Conservation (phyloP, 92 coral and sea anemone species). For the Scolanthus callimorphus region DNA sequence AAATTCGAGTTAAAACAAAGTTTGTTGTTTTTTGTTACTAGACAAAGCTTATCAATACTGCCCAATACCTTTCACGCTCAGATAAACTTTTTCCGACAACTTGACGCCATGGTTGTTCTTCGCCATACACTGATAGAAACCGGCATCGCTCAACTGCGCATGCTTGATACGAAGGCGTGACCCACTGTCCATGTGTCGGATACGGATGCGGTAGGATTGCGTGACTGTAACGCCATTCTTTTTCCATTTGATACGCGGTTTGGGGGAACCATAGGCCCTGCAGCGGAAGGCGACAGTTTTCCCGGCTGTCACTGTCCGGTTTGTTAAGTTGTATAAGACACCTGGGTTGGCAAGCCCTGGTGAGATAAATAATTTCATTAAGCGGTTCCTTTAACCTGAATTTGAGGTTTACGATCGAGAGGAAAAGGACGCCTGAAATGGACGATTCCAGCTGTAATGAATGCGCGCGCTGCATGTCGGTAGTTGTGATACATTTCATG, state of each 20-base stretch:
- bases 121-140: conserved; percentile 75
- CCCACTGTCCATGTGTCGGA: conserved; percentile 26
- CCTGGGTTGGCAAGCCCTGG: conserved; percentile 27
- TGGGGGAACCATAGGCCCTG: conserved; percentile 65
- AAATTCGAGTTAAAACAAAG: no score
- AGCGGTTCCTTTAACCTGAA: not conserved
- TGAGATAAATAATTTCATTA: no score
- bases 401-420: not conserved
- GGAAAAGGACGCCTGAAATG: not conserved
- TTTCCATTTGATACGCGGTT: conserved; percentile 81
- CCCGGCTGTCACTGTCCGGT: conserved; percentile 58
- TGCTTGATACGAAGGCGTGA: conserved; percentile 71
- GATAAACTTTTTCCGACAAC: conserved; percentile 49
- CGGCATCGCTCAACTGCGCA: conserved; percentile 49
- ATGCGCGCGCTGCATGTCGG: no score
- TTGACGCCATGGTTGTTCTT: conserved; percentile 48
- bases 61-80: conserved; percentile 55
- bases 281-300: conserved; percentile 62
- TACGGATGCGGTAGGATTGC: conserved; percentile 28
- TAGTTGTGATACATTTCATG: no score
- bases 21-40: no score
- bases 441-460: no score
- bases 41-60: not conserved
- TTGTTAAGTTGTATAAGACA: conserved; percentile 29
- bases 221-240: conserved; percentile 56